phyloP scores from a whole-genome alignment of 2,113 vertebrate species.

The Pantherophis guttatus region DNA sequence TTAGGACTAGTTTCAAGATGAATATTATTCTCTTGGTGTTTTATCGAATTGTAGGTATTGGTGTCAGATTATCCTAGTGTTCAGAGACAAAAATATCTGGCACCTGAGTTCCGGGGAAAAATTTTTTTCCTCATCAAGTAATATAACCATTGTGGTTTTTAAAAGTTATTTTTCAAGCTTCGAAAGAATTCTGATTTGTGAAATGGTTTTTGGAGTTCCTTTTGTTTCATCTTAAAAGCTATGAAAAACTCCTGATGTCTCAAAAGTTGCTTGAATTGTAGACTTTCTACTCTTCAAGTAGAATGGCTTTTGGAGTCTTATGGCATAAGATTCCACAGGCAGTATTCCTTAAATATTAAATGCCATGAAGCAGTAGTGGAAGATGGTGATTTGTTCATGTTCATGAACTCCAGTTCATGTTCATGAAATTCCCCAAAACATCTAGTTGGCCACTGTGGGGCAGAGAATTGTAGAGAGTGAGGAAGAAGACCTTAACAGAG shows the following conservation, averaged over 20 bases:
- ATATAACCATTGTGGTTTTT: not conserved
- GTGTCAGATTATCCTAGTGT: not conserved
- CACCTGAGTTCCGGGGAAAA: not conserved
- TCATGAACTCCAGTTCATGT: not conserved
- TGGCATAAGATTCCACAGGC: not conserved
- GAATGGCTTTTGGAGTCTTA: no score
- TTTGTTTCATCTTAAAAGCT: not conserved
- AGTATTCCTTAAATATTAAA: not conserved
- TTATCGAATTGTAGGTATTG: not conserved
- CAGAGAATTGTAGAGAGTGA: not conserved
- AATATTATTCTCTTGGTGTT: not conserved
- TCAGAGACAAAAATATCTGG: not conserved
- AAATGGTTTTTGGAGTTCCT: not conserved
- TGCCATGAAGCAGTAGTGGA: not conserved
- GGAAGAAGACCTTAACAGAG: not conserved
- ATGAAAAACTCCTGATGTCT: not conserved
- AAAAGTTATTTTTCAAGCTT: not conserved
- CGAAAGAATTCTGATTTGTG: not conserved
- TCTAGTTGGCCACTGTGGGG: not conserved
- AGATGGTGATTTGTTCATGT: not conserved
- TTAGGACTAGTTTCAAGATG: not conserved
- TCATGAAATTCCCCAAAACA: not conserved
- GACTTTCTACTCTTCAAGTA: not conserved
- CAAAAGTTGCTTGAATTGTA: not conserved
- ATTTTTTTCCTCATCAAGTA: not conserved